Evolutionary conservation across 2,888 invertebrate species (phyloP), one percentile per base, ranked within the genome.

Genomic region (Caenorhabditis becei): DNA sequence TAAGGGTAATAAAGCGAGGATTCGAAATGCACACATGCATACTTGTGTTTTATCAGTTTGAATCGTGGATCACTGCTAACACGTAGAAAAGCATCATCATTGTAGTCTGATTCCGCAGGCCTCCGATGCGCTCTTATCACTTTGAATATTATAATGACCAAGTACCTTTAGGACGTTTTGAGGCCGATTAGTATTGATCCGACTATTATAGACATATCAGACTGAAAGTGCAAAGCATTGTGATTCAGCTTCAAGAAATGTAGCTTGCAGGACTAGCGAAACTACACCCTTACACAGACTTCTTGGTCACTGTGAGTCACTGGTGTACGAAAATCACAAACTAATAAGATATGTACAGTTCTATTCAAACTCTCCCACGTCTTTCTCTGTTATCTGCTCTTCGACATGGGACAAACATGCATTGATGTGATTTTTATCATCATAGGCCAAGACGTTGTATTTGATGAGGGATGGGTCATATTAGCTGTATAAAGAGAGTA

Each of bases 21-120:
- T 69, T 69, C 49, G 28, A 47, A 59, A 37, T 59, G 69, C 47
- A 49, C 32, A 69, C 59, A 59, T 58, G 18, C 59, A 56, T 44
- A 23, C 11, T 1, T 20, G 4, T 23, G 47, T 35, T 59, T 69
- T 69, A 69, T 69, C 69, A 69, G 59, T 66, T 16, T 35, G 24
- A 26, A 61, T 61, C 44, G 47, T 61, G 61, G 61, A 61, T 61
- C 47, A 61, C 47, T 47, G 28, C 8, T 28, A 37, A 10, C 23
- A 18, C 32, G 58, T 14, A 58, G 20, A 18, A 58, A 18, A 20
- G 10, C 26, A 44, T 44, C 66, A 66, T 44, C 23, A 20, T n/a
- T 44, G 44, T 44, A 58, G 37, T 58, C 24, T 41, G 41, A 59
- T 41, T 41, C 23, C 23, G 10, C 32, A 26, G 54, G n/a, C 16